A percentile compares a stretch with the other conserved stretches of the same genome.
Conservation (phyloP, 2,113 vertebrate species). For the Puma concolor region DNA sequence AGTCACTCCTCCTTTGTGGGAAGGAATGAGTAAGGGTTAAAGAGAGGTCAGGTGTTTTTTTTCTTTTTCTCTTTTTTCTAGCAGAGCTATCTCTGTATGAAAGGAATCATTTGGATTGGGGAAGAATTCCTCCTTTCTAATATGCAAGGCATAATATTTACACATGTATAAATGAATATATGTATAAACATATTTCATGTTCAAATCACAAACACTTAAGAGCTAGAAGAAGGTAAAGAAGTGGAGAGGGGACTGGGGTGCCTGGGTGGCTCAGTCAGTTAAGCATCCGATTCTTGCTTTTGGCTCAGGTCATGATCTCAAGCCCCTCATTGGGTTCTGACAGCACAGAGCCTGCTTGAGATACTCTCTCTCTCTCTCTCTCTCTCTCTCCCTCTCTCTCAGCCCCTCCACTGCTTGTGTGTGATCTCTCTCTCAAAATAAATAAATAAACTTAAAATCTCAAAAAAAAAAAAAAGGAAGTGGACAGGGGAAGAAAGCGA, state of each 20-base stretch:
- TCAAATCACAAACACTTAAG: not conserved
- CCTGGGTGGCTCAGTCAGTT: no score
- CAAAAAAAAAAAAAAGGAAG: not conserved
- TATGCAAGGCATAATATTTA: slow-evolving; percentile 10
- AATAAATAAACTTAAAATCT: no score
- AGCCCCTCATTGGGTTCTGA: no score
- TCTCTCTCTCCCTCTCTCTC: no score
- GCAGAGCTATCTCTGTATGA: not conserved
- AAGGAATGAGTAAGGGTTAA: not conserved
- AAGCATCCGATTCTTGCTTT: no score
- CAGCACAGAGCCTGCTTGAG: no score
- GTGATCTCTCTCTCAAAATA: no score
- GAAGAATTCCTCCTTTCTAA: slow-evolving; percentile 19
- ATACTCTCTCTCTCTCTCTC: no score
- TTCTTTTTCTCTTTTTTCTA: not conserved
- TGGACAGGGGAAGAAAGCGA: not conserved
- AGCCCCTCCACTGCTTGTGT: no score
- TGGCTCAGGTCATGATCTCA: no score
- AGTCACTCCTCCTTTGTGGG: not conserved
- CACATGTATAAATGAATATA: not conserved
- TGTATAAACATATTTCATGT: not conserved
- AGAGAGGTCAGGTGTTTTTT: not conserved
- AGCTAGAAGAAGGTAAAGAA: not conserved
- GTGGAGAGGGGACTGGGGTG: not conserved
- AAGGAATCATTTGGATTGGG: slow-evolving; percentile 23